phyloP scores from a whole-genome alignment of 2,888 invertebrate species.

The Tetramorium bicarinatum region DNA sequence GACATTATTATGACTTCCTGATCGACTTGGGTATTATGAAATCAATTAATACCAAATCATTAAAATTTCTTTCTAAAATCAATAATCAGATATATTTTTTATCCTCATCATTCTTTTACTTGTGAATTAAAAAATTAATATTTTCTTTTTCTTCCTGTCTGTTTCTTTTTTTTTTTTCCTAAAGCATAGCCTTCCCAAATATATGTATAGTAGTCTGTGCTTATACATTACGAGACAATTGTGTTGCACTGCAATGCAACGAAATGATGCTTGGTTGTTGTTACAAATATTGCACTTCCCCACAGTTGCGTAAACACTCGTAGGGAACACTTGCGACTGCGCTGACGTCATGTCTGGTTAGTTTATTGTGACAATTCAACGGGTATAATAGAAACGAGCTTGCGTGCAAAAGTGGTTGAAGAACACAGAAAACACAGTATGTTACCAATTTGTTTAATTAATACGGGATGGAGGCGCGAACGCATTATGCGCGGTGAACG shows the following conservation, averaged over 20 bases:
- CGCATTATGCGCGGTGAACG: slow-evolving; percentile 48
- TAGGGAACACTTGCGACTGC: slow-evolving; percentile 48
- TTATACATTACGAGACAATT: neutral
- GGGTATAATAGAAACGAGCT: slow-evolving; percentile 39
- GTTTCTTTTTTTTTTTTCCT: too few species aligned
- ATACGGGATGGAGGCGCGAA: slow-evolving; percentile 14
- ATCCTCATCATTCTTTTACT: too few species aligned
- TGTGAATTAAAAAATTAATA: too few species aligned
- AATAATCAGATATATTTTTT: too few species aligned
- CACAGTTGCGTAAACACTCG: slow-evolving; percentile 70
- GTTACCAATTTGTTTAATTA: slow-evolving; percentile 50
- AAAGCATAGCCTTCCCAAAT: too few species aligned
- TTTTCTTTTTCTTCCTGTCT: too few species aligned
- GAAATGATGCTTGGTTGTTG: slow-evolving; percentile 25
- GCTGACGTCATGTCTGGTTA: slow-evolving; percentile 58
- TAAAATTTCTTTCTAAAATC: too few species aligned
- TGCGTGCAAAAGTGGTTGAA: slow-evolving; percentile 38
- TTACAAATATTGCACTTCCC: slow-evolving; percentile 41
- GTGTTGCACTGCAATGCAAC: slow-evolving; percentile 37
- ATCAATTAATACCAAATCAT: too few species aligned
- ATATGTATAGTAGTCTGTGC: too few species aligned
- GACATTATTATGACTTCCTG: too few species aligned
- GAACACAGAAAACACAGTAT: slow-evolving; percentile 37
- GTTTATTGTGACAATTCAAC: slow-evolving; percentile 58
- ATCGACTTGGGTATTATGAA: too few species aligned